These are phyloP conservation scores for Enteromius mattozi DNA, from an alignment of 2,797 vertebrate genomes.

Conservation along the genomic window DNA sequence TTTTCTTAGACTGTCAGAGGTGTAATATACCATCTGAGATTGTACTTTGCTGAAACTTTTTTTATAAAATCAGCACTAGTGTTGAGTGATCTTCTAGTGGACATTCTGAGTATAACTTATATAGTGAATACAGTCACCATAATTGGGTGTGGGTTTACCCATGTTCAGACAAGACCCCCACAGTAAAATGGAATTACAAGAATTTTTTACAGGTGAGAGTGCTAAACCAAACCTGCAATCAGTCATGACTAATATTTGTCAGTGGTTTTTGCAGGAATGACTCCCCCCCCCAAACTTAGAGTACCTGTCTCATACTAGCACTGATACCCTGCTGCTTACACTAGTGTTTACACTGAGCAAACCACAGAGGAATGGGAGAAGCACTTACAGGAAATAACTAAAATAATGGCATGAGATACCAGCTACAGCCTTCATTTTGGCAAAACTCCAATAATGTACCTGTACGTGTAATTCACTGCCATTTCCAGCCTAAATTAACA, in stretches of 20 bases:
- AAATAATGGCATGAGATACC: conserved; percentile 2
- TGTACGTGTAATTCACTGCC: background rate
- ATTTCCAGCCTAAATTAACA: background rate
- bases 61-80: background rate
- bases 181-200: conserved; percentile 17
- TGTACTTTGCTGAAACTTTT: background rate
- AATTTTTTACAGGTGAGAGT: conserved; percentile 41
- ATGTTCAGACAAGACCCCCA: conserved; percentile 28
- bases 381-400: conserved; percentile 1
- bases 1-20: conserved; percentile 24
- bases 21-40: background rate
- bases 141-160: background rate
- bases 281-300: conserved; percentile 16
- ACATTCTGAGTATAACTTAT: conserved; percentile 14
- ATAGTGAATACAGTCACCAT: background rate
- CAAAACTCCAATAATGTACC: background rate
- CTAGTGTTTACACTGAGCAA: conserved; percentile 50
- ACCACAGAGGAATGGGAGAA: background rate
- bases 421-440: background rate
- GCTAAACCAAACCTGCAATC: conserved; percentile 45
- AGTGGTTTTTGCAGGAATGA: conserved; percentile 31
- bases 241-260: conserved; percentile 26
- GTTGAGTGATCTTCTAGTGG: background rate
- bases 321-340: conserved; percentile 9
- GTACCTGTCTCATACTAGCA: conserved; percentile 44